Evolutionary conservation across 1,140 invertebrate species (phyloP).

Genomic region (Zophobas morio): DNA sequence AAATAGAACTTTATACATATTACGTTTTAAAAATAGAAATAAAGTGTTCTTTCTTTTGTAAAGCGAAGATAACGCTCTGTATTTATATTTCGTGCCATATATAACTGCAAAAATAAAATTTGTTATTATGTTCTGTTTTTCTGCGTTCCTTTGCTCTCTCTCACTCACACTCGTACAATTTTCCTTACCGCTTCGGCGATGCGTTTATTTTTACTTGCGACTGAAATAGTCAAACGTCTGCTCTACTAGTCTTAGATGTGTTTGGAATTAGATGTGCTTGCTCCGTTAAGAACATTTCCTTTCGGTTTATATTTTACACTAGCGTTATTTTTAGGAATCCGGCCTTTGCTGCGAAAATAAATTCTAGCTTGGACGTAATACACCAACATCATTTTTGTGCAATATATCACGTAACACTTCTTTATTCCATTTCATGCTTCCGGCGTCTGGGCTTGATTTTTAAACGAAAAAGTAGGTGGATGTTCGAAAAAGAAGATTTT

Average conservation of each 20-base stretch:
- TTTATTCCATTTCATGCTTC: not conserved
- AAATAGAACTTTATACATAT: slow-evolving; percentile 32
- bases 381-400: slow-evolving; percentile 39
- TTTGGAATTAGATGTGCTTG: slow-evolving; percentile 55
- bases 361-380: slow-evolving; percentile 39
- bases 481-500: too few relatives aligned
- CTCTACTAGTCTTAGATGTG: slow-evolving; percentile 53
- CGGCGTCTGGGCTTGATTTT: not conserved
- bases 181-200: slow-evolving; percentile 45
- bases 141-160: slow-evolving; percentile 45
- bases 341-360: slow-evolving; percentile 48
- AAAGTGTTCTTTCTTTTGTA: slow-evolving; percentile 31
- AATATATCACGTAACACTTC: slow-evolving; percentile 32
- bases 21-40: slow-evolving; percentile 23
- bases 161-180: slow-evolving; percentile 31
- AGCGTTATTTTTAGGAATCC: slow-evolving; percentile 45
- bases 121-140: slow-evolving; percentile 46
- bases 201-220: slow-evolving; percentile 54
- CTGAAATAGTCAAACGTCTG: slow-evolving; percentile 59
- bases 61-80: slow-evolving; percentile 15
- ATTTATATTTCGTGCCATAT: slow-evolving; percentile 47
- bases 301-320: slow-evolving; percentile 48
- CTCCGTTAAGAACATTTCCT: slow-evolving; percentile 35
- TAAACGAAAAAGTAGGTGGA: too few relatives aligned
- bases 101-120: slow-evolving; percentile 50